Evolutionary conservation across 2,797 vertebrate species (phyloP).

Genomic region (Microhierax caerulescens): DNA sequence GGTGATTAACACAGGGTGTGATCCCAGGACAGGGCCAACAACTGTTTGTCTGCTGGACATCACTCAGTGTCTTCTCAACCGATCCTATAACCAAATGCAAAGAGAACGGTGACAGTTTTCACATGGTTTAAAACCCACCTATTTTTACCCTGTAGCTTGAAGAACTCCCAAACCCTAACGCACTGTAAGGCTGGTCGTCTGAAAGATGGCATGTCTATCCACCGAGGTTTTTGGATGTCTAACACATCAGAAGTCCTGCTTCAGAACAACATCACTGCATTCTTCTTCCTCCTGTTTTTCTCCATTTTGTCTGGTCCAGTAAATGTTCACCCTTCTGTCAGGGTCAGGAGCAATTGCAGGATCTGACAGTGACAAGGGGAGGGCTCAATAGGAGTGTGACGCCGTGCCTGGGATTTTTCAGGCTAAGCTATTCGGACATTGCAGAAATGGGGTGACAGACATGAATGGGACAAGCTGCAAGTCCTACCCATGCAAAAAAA

Average conservation of each 20-base stretch:
- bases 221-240: background rate
- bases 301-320: background rate
- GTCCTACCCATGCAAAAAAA: background rate
- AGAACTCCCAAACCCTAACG: background rate
- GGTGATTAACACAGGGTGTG: background rate
- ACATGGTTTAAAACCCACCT: background rate
- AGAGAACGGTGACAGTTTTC: background rate
- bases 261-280: background rate
- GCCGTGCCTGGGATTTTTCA: background rate
- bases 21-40: background rate
- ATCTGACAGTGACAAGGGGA: background rate
- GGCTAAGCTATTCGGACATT: background rate
- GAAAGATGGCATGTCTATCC: background rate
- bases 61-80: background rate
- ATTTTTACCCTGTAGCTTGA: background rate
- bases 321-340: accelerated
- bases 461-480: background rate
- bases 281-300: background rate
- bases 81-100: background rate
- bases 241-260: background rate
- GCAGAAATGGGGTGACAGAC: background rate
- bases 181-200: background rate
- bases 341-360: accelerated
- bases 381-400: background rate
- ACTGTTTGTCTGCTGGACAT: background rate